Base-by-base conservation (phyloP, 2,888 invertebrate genomes). In the Pelosia muscerda region DNA sequence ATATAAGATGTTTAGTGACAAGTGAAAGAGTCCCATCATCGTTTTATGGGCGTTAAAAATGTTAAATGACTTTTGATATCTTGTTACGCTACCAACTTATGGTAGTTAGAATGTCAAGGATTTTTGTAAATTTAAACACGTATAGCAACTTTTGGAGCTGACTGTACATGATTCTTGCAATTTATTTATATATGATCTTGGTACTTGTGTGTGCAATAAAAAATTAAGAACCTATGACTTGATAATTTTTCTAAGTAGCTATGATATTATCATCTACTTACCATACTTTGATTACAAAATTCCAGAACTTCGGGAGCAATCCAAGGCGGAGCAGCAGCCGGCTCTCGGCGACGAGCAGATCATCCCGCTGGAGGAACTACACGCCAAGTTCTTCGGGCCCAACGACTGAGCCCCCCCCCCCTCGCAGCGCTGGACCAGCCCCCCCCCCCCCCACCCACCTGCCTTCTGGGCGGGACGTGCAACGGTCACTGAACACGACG, bases 271-370 rank as follows among this genome's bases (percentile, higher is more conserved):
- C 42, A 3, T 4, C 15, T 38, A 34, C 13, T 8, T 2, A 13
- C 13, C 19, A 23, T 56, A 56, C 26, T 22, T 15, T 19, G 23
- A 5, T 42, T 34, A 23, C 15, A 4, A 57, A 5, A 0, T 72
- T 65, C 0, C 88, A 95, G 95, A 92, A 53, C 81, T 95, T 9
- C 85, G 95, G 13, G 95, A 95, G 54, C 92, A 93, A 66, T 93
- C 93, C 0, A 91, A 91, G 58, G 84, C 92, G 2, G 93, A 94
- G 68, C 91, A 90, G 76, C 93, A 93, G 76, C 92, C 92, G 22
- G 88, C 90, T 15, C 79, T 93, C 0, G 93, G 92, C 11, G 89
- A 91, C 74, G 95, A 95, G 76, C 86, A 90, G 56, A 86, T 91
- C 66, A 76, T 95, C 68, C 90, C 95, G 0, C 86, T 95, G 0